Conservation (phyloP, 2,888 invertebrate species). For the Scaptomyza reducta region DNA sequence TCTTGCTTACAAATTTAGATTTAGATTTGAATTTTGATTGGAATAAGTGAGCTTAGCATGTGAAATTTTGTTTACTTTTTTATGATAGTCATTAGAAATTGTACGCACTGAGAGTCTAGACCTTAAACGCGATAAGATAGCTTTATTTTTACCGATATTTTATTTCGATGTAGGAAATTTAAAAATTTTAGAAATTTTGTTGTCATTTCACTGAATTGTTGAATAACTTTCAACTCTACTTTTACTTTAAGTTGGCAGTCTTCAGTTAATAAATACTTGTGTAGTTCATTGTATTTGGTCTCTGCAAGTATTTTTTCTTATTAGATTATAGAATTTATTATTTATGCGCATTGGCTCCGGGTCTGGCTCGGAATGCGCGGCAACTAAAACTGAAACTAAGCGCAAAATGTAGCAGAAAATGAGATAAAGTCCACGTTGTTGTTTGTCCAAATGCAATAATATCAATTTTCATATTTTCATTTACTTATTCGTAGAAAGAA, state of each 20-base stretch:
- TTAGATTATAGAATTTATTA: conserved; percentile 46
- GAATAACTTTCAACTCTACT: conserved; percentile 4
- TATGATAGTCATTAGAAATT: conserved; percentile 11
- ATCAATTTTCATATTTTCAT: conserved; percentile 76
- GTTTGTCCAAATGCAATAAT: conserved; percentile 70
- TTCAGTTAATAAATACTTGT: not conserved
- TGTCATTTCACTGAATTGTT: not conserved
- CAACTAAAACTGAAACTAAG: conserved; percentile 56
- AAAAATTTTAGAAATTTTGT: not conserved
- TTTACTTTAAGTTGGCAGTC: conserved; percentile 1
- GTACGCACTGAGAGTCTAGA: not conserved
- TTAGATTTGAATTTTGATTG: conserved; percentile 3
- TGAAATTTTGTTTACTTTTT: conserved; percentile 13
- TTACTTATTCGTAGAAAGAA: conserved; percentile 49
- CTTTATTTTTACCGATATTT: too few species aligned
- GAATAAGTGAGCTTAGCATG: not conserved
- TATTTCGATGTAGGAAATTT: not conserved
- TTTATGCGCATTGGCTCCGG: conserved; percentile 27
- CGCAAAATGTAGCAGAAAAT: conserved; percentile 47
- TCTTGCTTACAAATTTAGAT: conserved; percentile 1
- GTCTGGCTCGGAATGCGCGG: conserved; percentile 34
- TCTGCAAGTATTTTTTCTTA: conserved; percentile 29
- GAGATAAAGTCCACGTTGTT: conserved; percentile 46
- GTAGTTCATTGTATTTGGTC: conserved; percentile 16
- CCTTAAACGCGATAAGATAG: conserved; percentile 15